Base-by-base conservation (phyloP, 2,797 vertebrate genomes). In the Smutsia gigantea region DNA sequence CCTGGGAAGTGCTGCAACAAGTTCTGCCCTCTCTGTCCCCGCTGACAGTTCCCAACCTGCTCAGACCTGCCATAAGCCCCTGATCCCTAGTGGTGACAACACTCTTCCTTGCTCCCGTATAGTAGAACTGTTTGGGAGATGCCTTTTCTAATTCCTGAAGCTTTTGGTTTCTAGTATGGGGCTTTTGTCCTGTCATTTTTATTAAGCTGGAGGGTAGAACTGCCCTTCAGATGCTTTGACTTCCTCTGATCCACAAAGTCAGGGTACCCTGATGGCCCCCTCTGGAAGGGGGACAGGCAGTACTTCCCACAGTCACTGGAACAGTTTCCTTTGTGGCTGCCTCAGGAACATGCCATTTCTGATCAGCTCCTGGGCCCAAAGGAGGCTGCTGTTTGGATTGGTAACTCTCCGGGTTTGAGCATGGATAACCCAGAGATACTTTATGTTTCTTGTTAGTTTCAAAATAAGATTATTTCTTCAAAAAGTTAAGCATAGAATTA, bases 141-240 rank as follows among this genome's bases (percentile, higher is more conserved):
- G 19, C 74, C 88, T 95, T 74, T 91, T 72, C 69, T 93, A 93
- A 95, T 81, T 88, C 72, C 90, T 46, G 53, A 89, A 92, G 81
- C 17, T 29, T 94, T 91, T 92, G 57, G 63, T 78, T 81, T 96
- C 75, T 92, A 51, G 4, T 51, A 53, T 90, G n/a, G 49, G 53
- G 49, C 39, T 66, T 66, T 82, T 74, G 57, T 39, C 31, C n/a
- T n/a, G 3, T 21, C 53, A 27, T 69, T 86, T 57, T 57, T 23
- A 89, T 81, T 37, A 90, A 69, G 29, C 39, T 85, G 7, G 39
- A 75, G 66, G 51, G 2, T 51, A 25, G 27, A 84, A 29, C 15
- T 69, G 29, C 23, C 78, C 34, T 82, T 92, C 61, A 57, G 84
- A 39, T 78, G n/a, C 69, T 89, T 75, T 88, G 31, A 74, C 39